A percentile compares a stretch with the other conserved stretches of the same genome.
Evolutionary conservation across 92 coral and sea anemone species (phyloP).

Genomic region (Actinernus sp.): DNA sequence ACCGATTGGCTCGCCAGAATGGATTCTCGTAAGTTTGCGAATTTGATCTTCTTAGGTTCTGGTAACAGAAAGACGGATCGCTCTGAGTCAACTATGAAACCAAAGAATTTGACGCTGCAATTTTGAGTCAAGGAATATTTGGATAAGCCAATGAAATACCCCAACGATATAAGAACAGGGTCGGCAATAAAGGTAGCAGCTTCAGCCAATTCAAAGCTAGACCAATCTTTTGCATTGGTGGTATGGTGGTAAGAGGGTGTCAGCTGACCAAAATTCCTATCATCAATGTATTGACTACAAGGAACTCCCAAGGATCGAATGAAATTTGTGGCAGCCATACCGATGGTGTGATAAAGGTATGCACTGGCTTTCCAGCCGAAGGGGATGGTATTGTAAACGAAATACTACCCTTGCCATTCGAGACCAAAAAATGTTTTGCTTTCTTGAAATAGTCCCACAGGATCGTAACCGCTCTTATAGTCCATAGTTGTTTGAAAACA

Average conservation of each 20-base stretch:
- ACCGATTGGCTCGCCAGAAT: conserved; percentile 1
- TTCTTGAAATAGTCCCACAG: neutral
- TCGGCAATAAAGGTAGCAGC: conserved; percentile 36
- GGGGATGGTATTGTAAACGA: conserved; percentile 21
- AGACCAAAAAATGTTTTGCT: conserved; percentile 14
- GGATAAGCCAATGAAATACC: conserved; percentile 36
- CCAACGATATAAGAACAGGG: conserved; percentile 19
- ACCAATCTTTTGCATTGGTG: conserved; percentile 1
- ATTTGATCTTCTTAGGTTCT: conserved; percentile 22
- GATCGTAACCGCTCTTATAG: too few relatives aligned
- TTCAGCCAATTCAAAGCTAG: conserved; percentile 11
- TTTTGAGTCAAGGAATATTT: conserved; percentile 23
- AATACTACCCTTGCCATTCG: too few relatives aligned
- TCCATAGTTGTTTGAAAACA: conserved; percentile 7
- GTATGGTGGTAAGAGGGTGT: conserved; percentile 2
- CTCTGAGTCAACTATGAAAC: conserved; percentile 34
- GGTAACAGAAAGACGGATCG: conserved; percentile 9
- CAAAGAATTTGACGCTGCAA: conserved; percentile 25
- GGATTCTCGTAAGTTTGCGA: conserved; percentile 13
- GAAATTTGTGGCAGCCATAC: conserved; percentile 36
- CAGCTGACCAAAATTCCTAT: conserved; percentile 54
- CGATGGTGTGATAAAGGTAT: conserved; percentile 45
- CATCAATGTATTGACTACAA: conserved; percentile 66
- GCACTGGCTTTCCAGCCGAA: conserved; percentile 68
- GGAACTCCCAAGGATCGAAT: conserved; percentile 30